Evolutionary conservation across 2,888 invertebrate genomes (phyloP).

Genomic region (Macrophya annulata): DNA sequence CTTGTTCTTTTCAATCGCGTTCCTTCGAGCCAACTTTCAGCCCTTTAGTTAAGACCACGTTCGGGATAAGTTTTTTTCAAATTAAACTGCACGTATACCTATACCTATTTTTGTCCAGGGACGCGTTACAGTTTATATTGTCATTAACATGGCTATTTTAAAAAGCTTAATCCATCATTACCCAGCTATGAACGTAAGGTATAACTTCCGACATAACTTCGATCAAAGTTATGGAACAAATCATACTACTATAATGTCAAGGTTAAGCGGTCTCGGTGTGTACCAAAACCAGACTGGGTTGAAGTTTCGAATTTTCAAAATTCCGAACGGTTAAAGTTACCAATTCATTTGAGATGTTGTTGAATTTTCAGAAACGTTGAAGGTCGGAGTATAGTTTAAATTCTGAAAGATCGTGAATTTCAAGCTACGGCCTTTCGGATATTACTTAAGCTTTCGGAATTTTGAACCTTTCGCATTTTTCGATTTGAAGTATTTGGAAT

Average conservation of each 20-base stretch:
- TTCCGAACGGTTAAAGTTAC: no score
- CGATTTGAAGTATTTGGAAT: no score
- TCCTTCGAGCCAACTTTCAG: conserved; percentile 16
- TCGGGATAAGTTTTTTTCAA: conserved; percentile 27
- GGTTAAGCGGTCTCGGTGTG: neutral
- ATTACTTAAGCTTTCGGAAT: no score
- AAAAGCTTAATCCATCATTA: neutral
- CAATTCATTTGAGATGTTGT: no score
- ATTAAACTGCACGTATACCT: neutral
- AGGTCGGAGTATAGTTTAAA: neutral
- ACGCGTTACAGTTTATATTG: neutral
- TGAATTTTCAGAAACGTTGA: no score
- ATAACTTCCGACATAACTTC: neutral
- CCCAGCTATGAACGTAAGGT: conserved; percentile 32
- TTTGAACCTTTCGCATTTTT: no score
- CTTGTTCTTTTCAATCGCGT: conserved; percentile 50
- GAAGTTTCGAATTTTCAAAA: no score
- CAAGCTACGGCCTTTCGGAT: no score
- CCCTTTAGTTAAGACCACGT: conserved; percentile 44
- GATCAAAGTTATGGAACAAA: neutral
- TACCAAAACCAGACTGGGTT: neutral
- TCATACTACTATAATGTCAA: conserved; percentile 46
- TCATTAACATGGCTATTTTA: neutral
- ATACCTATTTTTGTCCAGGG: conserved; percentile 4
- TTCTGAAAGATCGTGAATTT: no score